Conservation (phyloP, 1,140 invertebrate species). For the Caligus rogercresseyi region DNA sequence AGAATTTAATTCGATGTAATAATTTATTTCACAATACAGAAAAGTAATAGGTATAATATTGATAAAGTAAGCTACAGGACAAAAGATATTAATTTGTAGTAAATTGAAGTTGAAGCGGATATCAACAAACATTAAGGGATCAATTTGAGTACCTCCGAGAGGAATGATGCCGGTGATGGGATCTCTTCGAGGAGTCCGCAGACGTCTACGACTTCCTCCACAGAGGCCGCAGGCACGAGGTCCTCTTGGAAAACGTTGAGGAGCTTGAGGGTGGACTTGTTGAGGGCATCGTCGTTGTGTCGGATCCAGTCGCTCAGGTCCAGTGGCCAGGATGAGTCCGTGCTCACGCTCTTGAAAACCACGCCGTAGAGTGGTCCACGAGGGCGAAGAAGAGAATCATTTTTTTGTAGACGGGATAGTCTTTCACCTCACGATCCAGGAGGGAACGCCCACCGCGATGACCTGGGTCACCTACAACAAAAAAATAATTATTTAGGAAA, state of each 20-base stretch:
- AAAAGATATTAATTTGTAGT: no score
- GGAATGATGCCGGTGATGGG: conserved; percentile 8
- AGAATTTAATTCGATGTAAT: no score
- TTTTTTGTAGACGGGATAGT: conserved; percentile 66
- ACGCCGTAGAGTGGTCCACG: conserved; percentile 52
- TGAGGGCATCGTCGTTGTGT: conserved; percentile 70
- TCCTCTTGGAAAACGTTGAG: conserved; percentile 67
- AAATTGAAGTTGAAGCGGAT: no score
- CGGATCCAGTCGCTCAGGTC: conserved; percentile 79
- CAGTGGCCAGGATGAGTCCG: conserved; percentile 58
- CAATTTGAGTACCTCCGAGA: conserved; percentile 4
- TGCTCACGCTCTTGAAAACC: conserved; percentile 28
- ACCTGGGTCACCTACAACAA: conserved; percentile 29
- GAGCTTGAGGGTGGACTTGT: conserved; percentile 67
- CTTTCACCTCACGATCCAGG: conserved; percentile 35
- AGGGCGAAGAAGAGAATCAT: conserved; percentile 65
- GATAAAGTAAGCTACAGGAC: no score
- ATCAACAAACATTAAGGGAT: no score
- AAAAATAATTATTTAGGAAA: not conserved
- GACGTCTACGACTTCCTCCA: conserved; percentile 17
- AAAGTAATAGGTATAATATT: no score
- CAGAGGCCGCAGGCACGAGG: conserved; percentile 41
- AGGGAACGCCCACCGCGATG: conserved; percentile 29
- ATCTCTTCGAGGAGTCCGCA: conserved; percentile 17
- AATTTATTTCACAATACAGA: no score